Evolutionary conservation across 2,113 vertebrate species (phyloP).

Genomic region (Zapornia atra): DNA sequence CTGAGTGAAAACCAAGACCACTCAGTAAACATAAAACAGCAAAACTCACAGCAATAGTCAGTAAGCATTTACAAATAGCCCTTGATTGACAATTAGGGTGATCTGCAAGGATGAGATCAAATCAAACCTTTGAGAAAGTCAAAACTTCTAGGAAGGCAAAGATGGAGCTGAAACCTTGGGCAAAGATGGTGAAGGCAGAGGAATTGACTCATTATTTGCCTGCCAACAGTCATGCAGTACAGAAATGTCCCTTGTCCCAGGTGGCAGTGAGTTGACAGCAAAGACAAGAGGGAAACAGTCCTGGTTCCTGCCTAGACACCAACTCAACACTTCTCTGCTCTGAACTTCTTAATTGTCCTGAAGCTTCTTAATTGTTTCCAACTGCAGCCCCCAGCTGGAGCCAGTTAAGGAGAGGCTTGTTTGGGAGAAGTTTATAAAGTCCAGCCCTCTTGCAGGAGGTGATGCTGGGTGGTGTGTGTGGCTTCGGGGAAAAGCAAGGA

Average conservation of each 20-base stretch:
- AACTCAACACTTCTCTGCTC: neutral
- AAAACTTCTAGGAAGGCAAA: neutral
- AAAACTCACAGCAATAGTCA: neutral
- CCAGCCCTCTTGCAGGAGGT: accelerated
- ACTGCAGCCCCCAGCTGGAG: neutral
- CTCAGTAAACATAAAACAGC: neutral
- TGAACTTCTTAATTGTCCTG: neutral
- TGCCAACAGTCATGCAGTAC: neutral
- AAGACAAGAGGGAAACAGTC: neutral
- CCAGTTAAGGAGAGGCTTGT: neutral
- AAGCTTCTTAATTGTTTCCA: neutral
- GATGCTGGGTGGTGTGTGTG: too few relatives aligned
- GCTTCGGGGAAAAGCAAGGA: neutral
- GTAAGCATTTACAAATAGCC: neutral
- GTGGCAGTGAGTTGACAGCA: neutral
- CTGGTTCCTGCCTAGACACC: neutral
- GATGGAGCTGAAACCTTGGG: neutral
- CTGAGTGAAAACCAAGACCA: neutral
- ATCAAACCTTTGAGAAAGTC: neutral
- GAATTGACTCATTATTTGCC: neutral
- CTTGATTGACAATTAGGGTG: neutral
- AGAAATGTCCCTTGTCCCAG: neutral
- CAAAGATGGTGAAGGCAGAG: neutral
- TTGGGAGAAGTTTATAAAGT: neutral
- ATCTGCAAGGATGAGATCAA: neutral